Evolutionary conservation across 1,140 invertebrate species (phyloP).

Genomic region (Paracyclopina nana): DNA sequence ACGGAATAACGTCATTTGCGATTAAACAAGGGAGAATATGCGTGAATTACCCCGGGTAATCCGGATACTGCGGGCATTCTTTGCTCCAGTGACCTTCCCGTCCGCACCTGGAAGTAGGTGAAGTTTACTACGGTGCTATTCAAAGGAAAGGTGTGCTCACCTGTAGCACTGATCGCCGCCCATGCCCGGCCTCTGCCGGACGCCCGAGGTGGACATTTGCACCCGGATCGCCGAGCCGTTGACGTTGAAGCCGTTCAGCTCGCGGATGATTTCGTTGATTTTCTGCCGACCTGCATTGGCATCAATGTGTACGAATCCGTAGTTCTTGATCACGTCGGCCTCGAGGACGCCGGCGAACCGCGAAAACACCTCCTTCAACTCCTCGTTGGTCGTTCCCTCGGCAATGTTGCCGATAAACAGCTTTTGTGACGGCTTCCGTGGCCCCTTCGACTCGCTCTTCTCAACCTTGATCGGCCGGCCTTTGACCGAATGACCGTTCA

Average conservation of each 20-base stretch:
- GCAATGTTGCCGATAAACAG: constrained; percentile 8
- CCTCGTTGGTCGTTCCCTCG: constrained; percentile 3
- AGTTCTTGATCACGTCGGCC: constrained; percentile 8
- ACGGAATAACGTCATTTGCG: no score
- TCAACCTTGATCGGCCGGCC: neutral
- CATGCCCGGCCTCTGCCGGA: neutral
- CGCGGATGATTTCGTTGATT: neutral
- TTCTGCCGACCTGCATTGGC: neutral
- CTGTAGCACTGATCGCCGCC: no score
- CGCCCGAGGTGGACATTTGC: neutral
- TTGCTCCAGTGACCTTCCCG: no score
- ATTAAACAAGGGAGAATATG: no score
- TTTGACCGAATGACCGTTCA: neutral
- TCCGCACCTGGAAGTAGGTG: no score
- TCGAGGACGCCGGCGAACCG: neutral
- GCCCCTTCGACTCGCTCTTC: neutral
- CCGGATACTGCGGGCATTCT: no score
- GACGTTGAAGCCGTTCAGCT: neutral
- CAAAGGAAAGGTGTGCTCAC: no score
- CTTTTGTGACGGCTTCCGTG: neutral
- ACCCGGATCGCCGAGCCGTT: neutral
- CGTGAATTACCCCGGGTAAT: no score
- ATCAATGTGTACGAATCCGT: constrained; percentile 7
- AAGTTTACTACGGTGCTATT: no score
- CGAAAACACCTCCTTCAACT: neutral